Evolutionary conservation across 2,888 invertebrate genomes (phyloP), one percentile per base, ranked within the genome.

Genomic region (Tetropium fuscum): DNA sequence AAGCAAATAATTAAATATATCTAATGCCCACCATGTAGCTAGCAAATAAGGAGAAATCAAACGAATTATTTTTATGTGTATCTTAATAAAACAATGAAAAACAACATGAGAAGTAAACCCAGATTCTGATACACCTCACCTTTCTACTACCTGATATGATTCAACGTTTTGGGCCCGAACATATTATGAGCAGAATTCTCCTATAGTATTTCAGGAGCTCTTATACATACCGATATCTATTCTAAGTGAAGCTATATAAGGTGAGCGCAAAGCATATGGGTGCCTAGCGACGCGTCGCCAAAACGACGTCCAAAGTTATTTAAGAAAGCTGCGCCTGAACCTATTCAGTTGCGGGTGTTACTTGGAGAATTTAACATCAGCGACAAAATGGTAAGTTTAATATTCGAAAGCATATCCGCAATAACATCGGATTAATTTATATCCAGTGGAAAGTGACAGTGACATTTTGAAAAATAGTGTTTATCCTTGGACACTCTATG

Each of bases 301-400:
- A 18, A 30, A 13, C 47, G 57, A 59, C 61, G 45, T 20, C 58
- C 15, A 67, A 79, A 70, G 72, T 80, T 80, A 80, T 78, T 77
- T 79, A 80, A 79, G 78, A 68, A 61, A 67, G 64, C 43, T 19
- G 48, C 22, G 56, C 45, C 53, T 57, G 44, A 55, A 51, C 49
- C 60, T 66, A 27, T 65, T 66, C 77, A 80, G 80, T 80, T 77
- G 79, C 77, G 78, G 78, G 78, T 76, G 78, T 76, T 74, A 65
- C 69, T 75, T 73, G 74, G 76, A 75, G 73, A 76, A 70, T 63
- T 64, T 64, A 71, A 77, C 74, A 76, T 74, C 74, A 54, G 62
- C 66, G 66, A 77, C 76, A 77, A 63, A 71, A 80, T 80, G 80
- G 80, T 80, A 78, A 80, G 80, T 78, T 64, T n/a, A 11, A 10